These are phyloP conservation scores for Rhinolophus sinicus DNA, from an alignment of 2,113 vertebrate species.

Conservation along the genomic window DNA sequence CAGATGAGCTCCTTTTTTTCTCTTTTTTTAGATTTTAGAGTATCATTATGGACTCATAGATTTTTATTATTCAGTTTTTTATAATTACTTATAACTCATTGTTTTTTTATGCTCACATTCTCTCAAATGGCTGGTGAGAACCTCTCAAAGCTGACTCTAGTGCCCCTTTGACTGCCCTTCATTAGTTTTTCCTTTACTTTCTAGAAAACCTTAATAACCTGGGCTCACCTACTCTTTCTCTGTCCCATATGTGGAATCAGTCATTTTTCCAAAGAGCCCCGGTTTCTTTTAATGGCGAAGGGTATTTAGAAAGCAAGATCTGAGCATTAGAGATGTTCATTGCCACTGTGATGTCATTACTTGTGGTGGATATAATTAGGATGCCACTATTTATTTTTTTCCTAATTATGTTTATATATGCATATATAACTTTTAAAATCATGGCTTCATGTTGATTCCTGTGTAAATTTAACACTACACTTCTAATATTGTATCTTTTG, in stretches of 20 bases:
- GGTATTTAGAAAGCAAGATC: neutral
- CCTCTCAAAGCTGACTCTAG: neutral
- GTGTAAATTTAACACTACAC: neutral
- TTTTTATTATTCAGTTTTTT: slow-evolving; percentile 21
- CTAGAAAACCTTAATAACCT: neutral
- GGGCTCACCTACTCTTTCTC: neutral
- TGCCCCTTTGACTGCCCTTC: neutral
- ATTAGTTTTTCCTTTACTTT: slow-evolving; percentile 1
- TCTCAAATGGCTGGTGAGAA: neutral
- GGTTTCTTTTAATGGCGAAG: neutral
- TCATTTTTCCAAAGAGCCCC: neutral
- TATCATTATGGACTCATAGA: neutral
- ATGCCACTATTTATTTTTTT: neutral
- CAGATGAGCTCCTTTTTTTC: neutral
- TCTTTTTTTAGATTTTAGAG: neutral
- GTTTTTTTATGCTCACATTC: neutral
- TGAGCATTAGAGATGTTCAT: neutral
- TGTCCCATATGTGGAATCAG: neutral
- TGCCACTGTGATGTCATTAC: neutral
- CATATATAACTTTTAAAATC: neutral
- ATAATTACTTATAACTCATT: neutral
- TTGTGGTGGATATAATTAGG: neutral
- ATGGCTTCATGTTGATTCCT: neutral
- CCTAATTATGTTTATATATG: neutral
- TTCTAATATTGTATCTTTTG: neutral